Base-by-base conservation (phyloP, 2,888 invertebrate species). In the Archips xylosteana region DNA sequence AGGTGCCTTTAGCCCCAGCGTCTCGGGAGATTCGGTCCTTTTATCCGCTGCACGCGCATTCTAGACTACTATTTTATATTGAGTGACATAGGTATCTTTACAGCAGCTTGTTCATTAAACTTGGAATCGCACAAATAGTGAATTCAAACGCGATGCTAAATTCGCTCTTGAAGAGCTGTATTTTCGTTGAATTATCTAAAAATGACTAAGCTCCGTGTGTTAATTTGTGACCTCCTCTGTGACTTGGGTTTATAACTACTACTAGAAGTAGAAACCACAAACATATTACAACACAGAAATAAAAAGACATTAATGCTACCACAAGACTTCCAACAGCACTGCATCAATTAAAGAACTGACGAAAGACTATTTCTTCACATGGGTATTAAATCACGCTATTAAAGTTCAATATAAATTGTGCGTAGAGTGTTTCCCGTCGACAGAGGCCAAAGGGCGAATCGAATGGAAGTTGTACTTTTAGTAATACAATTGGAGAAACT, bases 401-500 rank as follows among this genome's bases (percentile, higher is more conserved):
- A 68, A 59, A 59, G 63, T 68, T 49, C n/a, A 34, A 39, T 54
- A 36, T 73, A 13, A 36, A 57, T 49, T 64, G 39, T 57, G 36
- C 6, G 13, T 4, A 57, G 23, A 23, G 32, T n/a, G 49, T 64
- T 73, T 73, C 69, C 69, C 39, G 64, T 34, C 64, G 62, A 64
- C 64, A 51, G 63, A 64, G 70, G 74, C 36, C 65, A 65, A 74
- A 74, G 74, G 74, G 74, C 74, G 69, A 45, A 70, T 60, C 74
- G 74, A 74, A 74, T 74, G 64, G 39, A 34, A 54, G 51, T 42
- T 34, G 65, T 54, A 70, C 60, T 69, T 73, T 69, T 74, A 60
- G 63, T 72, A 73, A 57, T 57, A 59, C 73, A 73, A 74, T 64
- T n/a, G 74, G 69, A 65, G 64, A 74, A 61, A 73, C 69, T 73